These are phyloP conservation scores for Sinohyriopsis cumingii DNA, from an alignment of 2,888 invertebrate genomes.

Conservation along the genomic window DNA sequence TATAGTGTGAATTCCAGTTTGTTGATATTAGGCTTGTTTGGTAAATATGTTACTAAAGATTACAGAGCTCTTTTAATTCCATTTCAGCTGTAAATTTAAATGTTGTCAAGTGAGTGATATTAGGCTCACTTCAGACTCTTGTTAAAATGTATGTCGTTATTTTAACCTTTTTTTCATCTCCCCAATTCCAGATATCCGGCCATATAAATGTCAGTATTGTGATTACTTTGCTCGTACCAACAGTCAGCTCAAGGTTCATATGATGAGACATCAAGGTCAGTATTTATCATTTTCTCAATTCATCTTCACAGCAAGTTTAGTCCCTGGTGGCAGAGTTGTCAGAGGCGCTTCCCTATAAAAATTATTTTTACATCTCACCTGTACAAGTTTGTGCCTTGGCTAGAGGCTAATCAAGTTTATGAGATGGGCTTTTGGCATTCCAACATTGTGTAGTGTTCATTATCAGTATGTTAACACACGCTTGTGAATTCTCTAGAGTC, in stretches of 20 bases:
- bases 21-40: too few relatives aligned
- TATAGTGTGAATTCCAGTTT: too few relatives aligned
- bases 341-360: background rate
- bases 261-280: slow-evolving; percentile 73
- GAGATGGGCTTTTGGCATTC: too few relatives aligned
- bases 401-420: background rate
- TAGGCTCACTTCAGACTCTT: too few relatives aligned
- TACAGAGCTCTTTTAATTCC: too few relatives aligned
- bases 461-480: too few relatives aligned
- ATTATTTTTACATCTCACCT: background rate
- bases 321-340: too few relatives aligned
- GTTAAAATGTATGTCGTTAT: background rate
- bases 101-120: too few relatives aligned
- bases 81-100: too few relatives aligned
- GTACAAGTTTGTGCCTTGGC: background rate
- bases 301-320: background rate
- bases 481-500: too few relatives aligned
- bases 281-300: background rate
- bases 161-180: background rate
- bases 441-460: too few relatives aligned
- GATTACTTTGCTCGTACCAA: slow-evolving; percentile 72
- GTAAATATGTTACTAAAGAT: too few relatives aligned
- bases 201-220: slow-evolving; percentile 71
- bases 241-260: slow-evolving; percentile 73
- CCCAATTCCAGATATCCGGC: slow-evolving; percentile 66